phyloP scores from a whole-genome alignment of 1,140 invertebrate species.

The Ceratosolen solmsi region DNA sequence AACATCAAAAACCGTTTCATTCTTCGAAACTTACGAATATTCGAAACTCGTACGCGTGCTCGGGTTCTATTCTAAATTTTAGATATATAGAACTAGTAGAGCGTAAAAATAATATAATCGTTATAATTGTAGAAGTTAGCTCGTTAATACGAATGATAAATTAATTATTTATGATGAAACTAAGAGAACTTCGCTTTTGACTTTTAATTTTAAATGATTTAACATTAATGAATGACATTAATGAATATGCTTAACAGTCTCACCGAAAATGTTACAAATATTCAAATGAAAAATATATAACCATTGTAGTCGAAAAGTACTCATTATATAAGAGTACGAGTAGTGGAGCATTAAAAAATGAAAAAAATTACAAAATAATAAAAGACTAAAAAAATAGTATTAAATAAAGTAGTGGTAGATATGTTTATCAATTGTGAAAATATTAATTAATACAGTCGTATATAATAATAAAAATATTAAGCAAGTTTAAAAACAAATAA shows the following conservation, averaged over 20 bases:
- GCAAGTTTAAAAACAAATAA: not conserved
- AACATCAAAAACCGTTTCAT: not conserved
- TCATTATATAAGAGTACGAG: constrained; percentile 50
- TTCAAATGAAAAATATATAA: constrained; percentile 5
- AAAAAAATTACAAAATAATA: constrained; percentile 43
- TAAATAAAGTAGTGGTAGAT: not conserved
- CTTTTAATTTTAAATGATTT: not conserved
- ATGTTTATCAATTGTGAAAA: not conserved
- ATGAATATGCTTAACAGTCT: not conserved
- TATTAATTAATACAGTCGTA: not conserved
- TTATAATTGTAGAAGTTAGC: not conserved
- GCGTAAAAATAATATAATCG: not conserved
- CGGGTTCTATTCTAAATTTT: not conserved
- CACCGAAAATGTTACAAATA: not conserved
- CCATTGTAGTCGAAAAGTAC: constrained; percentile 49
- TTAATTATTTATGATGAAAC: not conserved
- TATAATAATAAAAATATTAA: not conserved
- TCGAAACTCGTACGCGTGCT: not conserved
- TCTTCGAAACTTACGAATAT: not conserved
- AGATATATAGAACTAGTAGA: not conserved
- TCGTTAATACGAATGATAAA: not conserved
- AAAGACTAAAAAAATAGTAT: constrained; percentile 12
- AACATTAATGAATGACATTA: not conserved
- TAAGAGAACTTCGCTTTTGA: not conserved
- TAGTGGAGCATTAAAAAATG: constrained; percentile 50